Evolutionary conservation across 2,888 invertebrate species (phyloP).

Genomic region (Pterostichus madidus): DNA sequence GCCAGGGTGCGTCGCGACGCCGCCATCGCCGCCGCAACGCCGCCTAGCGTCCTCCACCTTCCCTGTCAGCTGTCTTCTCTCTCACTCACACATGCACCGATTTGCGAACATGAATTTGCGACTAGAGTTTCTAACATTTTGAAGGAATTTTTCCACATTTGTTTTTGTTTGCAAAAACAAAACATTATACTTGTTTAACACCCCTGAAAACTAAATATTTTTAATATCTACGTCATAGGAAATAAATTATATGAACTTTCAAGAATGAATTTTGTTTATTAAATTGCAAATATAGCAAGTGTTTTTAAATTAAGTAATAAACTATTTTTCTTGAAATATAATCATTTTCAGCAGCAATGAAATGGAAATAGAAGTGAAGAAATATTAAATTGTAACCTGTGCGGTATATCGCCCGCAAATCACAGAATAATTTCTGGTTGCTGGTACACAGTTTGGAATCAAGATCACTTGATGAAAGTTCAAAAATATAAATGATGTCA

Average conservation of each 20-base stretch:
- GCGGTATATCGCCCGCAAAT: neutral
- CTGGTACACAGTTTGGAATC: neutral
- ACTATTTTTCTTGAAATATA: too few species aligned
- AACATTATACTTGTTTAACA: slow-evolving; percentile 1
- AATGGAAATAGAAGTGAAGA: too few species aligned
- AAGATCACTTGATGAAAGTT: slow-evolving; percentile 18
- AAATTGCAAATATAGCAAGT: too few species aligned
- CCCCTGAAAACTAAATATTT: too few species aligned
- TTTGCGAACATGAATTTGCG: slow-evolving; percentile 40
- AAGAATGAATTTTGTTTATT: too few species aligned
- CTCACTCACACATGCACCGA: slow-evolving; percentile 23
- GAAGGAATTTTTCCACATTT: slow-evolving; percentile 26
- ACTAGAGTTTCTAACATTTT: slow-evolving; percentile 7
- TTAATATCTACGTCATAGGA: too few species aligned
- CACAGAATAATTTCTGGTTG: neutral
- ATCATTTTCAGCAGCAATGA: too few species aligned
- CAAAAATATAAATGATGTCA: slow-evolving; percentile 37
- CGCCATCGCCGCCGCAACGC: slow-evolving; percentile 70
- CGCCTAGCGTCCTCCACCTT: slow-evolving; percentile 67
- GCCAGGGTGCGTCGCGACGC: slow-evolving; percentile 81
- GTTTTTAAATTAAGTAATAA: too few species aligned
- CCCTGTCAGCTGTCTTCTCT: slow-evolving; percentile 50
- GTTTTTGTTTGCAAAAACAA: slow-evolving; percentile 29
- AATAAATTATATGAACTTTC: too few species aligned
- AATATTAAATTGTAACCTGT: neutral